Conservation (phyloP, 2,113 vertebrate genomes). For the Myanophis thanlyinensis region DNA sequence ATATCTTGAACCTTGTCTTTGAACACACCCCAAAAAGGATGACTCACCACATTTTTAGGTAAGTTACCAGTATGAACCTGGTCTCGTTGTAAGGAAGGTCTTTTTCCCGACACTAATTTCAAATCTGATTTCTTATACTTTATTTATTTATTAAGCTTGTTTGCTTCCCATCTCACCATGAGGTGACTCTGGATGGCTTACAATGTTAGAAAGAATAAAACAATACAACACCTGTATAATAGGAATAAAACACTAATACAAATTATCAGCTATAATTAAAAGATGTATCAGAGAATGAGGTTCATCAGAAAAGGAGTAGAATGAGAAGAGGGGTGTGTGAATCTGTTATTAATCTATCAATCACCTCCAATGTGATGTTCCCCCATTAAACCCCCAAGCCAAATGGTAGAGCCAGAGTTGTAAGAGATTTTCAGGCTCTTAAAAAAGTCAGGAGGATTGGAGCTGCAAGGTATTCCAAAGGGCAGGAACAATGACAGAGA, state of each 20-base stretch:
- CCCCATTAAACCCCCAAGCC: background rate
- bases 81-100: background rate
- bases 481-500: background rate
- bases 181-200: background rate
- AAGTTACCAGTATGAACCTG: background rate
- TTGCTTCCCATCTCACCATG: background rate
- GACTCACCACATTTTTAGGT: background rate
- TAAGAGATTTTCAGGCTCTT: background rate
- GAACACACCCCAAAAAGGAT: background rate
- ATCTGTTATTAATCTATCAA: background rate
- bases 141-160: background rate
- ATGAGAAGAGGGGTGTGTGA: background rate
- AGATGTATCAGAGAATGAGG: too few relatives aligned
- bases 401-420: background rate
- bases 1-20: background rate
- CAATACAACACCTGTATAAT: background rate
- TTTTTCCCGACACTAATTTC: background rate
- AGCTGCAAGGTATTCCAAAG: background rate
- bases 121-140: background rate
- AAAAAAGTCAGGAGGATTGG: background rate
- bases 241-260: background rate
- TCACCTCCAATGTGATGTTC: background rate
- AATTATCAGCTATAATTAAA: background rate
- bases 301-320: background rate
- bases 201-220: background rate